A percentile compares a stretch with the other conserved stretches of the same genome.
Evolutionary conservation across 2,888 invertebrate genomes (phyloP).

Genomic region (Syrphus vitripennis): DNA sequence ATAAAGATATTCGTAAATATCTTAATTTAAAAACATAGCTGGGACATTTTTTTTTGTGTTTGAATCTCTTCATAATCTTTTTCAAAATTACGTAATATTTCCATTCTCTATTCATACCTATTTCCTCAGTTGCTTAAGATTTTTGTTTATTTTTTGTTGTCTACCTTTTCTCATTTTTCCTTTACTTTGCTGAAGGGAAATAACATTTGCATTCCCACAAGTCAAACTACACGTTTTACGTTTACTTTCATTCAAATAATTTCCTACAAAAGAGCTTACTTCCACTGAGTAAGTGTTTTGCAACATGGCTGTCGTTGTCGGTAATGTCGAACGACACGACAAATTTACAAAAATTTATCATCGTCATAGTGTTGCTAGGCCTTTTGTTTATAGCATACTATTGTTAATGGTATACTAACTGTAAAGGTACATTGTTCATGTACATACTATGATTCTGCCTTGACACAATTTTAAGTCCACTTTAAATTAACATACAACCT

Average conservation of each 20-base stretch:
- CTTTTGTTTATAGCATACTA: conserved; percentile 23
- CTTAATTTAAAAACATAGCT: too few relatives aligned
- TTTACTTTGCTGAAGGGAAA: neutral
- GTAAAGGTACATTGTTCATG: too few relatives aligned
- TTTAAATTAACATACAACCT: conserved; percentile 19
- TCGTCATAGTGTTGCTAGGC: neutral
- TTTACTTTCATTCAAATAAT: neutral
- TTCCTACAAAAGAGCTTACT: neutral
- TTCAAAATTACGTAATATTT: neutral
- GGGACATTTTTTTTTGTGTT: too few relatives aligned
- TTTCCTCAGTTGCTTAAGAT: neutral
- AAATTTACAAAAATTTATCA: conserved; percentile 19
- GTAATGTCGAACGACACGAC: neutral
- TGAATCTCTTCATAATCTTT: too few relatives aligned
- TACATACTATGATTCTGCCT: neutral
- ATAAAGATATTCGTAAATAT: too few relatives aligned
- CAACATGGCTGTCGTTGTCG: neutral
- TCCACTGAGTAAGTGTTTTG: neutral
- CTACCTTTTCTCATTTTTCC: neutral
- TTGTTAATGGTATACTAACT: neutral
- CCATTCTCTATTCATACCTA: neutral
- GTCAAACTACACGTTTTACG: neutral
- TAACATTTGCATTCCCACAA: neutral
- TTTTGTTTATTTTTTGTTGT: neutral
- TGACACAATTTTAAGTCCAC: conserved; percentile 43